Evolutionary conservation across 2,797 vertebrate genomes (phyloP).

Genomic region (Acrocephalus scirpaceus): DNA sequence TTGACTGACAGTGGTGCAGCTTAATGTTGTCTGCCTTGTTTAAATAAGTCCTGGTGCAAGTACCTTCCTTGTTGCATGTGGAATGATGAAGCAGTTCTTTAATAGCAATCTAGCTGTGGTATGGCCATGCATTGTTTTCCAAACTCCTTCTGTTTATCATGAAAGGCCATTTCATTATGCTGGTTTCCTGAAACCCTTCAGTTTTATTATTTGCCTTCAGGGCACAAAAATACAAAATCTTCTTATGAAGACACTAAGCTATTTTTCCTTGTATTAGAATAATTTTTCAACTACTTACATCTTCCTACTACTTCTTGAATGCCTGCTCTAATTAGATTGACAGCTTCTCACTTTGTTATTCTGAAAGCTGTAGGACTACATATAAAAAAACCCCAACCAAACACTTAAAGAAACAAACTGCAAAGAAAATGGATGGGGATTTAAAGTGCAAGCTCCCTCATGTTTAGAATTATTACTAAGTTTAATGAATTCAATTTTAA

Average conservation of each 20-base stretch:
- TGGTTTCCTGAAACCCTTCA: constrained; percentile 28
- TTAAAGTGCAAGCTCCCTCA: neutral
- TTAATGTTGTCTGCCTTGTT: neutral
- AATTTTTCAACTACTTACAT: constrained; percentile 45
- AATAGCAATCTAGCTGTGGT: constrained; percentile 16
- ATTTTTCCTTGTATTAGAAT: constrained; percentile 26
- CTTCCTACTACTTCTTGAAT: neutral
- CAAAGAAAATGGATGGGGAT: neutral
- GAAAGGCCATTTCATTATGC: constrained; percentile 58
- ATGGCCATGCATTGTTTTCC: neutral
- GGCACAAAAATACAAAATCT: constrained; percentile 42
- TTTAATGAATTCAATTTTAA: neutral
- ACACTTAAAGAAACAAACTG: neutral
- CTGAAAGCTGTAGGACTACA: neutral
- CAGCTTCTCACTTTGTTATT: neutral
- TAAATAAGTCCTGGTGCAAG: constrained; percentile 22
- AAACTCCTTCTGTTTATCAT: neutral
- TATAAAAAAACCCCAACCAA: neutral
- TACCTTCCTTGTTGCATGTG: neutral
- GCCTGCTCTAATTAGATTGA: constrained; percentile 27
- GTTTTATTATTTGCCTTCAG: constrained; percentile 38
- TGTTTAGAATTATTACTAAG: neutral
- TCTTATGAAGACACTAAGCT: constrained; percentile 10
- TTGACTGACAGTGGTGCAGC: constrained; percentile 1
- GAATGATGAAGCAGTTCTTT: neutral